Conservation (phyloP, 2,888 invertebrate genomes). For the Dendrolimus houi region DNA sequence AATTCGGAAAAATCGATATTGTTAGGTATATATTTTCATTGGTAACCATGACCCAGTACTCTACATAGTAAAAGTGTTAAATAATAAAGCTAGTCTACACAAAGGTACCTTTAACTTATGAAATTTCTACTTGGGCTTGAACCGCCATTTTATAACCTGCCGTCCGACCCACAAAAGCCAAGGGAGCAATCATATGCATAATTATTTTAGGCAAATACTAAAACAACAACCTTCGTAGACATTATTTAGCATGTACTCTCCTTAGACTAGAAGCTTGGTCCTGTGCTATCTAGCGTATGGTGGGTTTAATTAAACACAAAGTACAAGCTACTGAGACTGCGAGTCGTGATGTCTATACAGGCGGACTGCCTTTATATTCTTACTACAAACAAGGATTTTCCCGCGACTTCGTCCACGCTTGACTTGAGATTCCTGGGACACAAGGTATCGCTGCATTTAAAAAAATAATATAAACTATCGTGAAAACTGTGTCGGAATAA, state of each 20-base stretch:
- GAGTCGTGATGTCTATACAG: neutral
- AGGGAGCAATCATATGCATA: neutral
- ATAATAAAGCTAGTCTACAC: neutral
- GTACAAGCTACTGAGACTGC: neutral
- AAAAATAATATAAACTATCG: too few relatives aligned
- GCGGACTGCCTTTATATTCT: neutral
- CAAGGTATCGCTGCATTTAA: too few relatives aligned
- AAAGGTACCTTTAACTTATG: neutral
- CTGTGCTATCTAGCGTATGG: neutral
- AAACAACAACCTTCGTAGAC: neutral
- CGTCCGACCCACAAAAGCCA: neutral
- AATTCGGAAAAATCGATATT: too few relatives aligned
- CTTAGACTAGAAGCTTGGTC: neutral
- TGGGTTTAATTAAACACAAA: neutral
- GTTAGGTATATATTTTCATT: too few relatives aligned
- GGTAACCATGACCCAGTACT: too few relatives aligned
- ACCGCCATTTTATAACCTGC: neutral
- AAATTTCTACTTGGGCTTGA: neutral
- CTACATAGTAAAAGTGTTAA: neutral
- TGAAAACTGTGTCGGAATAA: too few relatives aligned
- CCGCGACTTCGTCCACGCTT: too few relatives aligned
- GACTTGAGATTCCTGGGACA: too few relatives aligned
- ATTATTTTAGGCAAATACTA: constrained; percentile 1
- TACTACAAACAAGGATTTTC: too few relatives aligned
- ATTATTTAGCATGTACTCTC: neutral